Conservation (phyloP, 2,888 invertebrate species). For the Tachystola acroxantha region DNA sequence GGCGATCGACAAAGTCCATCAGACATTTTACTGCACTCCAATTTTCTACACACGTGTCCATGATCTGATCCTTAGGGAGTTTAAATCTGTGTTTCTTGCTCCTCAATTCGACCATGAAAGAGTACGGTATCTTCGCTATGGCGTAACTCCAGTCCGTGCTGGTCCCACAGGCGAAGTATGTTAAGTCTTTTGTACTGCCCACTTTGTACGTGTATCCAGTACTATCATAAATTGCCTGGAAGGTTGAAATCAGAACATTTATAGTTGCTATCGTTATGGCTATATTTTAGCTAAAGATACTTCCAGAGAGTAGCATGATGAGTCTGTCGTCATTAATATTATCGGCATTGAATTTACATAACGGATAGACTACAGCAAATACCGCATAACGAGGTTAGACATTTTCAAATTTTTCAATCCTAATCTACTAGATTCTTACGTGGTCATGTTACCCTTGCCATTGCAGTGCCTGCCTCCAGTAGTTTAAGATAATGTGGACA, state of each 20-base stretch:
- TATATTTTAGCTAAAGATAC: no score
- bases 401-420: background rate
- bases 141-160: slow-evolving; percentile 68
- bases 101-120: slow-evolving; percentile 63
- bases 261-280: no score
- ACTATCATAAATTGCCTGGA: slow-evolving; percentile 58
- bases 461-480: slow-evolving; percentile 54
- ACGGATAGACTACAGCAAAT: no score
- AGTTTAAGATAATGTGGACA: slow-evolving; percentile 58
- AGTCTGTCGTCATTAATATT: no score
- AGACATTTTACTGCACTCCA: slow-evolving; percentile 53
- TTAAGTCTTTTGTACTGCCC: slow-evolving; percentile 63
- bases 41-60: slow-evolving; percentile 51
- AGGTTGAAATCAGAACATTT: slow-evolving; percentile 10
- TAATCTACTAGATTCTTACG: slow-evolving; percentile 24
- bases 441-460: slow-evolving; percentile 59
- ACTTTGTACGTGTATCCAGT: slow-evolving; percentile 61
- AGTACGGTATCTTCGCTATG: slow-evolving; percentile 62
- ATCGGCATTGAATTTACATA: no score
- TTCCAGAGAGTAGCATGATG: no score
- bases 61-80: slow-evolving; percentile 56
- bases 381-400: no score
- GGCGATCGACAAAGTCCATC: slow-evolving; percentile 51
- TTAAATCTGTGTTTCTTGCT: slow-evolving; percentile 53
- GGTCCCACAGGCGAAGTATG: slow-evolving; percentile 63